phyloP scores from a whole-genome alignment of 1,140 invertebrate genomes.

The Drosophila malerkotliana region DNA sequence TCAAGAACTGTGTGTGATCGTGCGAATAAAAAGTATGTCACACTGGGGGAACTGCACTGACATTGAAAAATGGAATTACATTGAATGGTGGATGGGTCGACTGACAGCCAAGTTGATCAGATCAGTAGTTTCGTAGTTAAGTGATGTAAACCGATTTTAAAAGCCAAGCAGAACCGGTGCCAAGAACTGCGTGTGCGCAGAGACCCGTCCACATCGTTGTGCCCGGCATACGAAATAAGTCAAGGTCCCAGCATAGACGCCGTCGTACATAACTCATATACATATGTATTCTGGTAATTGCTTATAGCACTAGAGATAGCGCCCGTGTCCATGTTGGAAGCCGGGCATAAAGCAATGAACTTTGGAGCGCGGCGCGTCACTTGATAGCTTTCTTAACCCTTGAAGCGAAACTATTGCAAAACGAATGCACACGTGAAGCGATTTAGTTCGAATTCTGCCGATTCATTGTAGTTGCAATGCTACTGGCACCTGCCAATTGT shows the following conservation, averaged over 20 bases:
- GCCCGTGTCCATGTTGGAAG: slow-evolving; percentile 20
- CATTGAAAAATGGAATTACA: slow-evolving; percentile 43
- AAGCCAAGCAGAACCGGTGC: slow-evolving; percentile 14
- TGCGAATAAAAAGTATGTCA: slow-evolving; percentile 50
- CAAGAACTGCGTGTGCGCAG: slow-evolving; percentile 33
- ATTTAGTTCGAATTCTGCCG: background rate
- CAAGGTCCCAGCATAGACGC: slow-evolving; percentile 59
- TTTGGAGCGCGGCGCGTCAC: slow-evolving; percentile 37
- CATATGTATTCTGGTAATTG: slow-evolving; percentile 3
- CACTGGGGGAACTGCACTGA: slow-evolving; percentile 23
- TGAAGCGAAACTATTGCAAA: background rate
- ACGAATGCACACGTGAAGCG: background rate
- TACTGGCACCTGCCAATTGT: slow-evolving; percentile 21
- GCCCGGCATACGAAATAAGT: slow-evolving; percentile 72
- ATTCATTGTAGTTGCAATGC: background rate
- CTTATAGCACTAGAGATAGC: slow-evolving; percentile 40
- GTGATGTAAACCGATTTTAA: slow-evolving; percentile 15
- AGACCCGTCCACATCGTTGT: slow-evolving; percentile 41
- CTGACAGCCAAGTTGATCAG: background rate
- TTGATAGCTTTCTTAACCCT: slow-evolving; percentile 52
- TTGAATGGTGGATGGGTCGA: slow-evolving; percentile 20
- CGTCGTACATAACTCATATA: slow-evolving; percentile 24
- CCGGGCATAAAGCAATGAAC: slow-evolving; percentile 61
- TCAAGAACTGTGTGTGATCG: slow-evolving; percentile 34
- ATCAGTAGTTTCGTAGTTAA: background rate